phyloP scores from a whole-genome alignment of 2,797 vertebrate species.

The Crypturellus tataupa region DNA sequence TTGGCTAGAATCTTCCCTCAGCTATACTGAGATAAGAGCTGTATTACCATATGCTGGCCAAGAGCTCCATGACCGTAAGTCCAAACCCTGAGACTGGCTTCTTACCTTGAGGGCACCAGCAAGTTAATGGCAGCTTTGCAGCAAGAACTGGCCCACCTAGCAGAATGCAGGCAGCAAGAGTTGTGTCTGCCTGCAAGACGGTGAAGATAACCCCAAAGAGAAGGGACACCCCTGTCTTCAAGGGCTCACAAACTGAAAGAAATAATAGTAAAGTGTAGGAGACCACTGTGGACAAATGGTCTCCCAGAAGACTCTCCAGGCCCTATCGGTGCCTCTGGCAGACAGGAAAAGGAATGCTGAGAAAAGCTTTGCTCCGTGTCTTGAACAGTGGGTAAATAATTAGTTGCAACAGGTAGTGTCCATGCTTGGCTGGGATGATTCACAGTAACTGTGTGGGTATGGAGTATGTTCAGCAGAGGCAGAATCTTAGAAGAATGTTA shows the following conservation, averaged over 20 bases:
- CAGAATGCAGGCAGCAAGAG: background rate
- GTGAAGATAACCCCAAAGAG: background rate
- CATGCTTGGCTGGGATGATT: background rate
- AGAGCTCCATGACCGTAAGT: background rate
- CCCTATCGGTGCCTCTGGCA: background rate
- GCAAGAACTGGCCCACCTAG: background rate
- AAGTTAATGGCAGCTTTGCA: slow-evolving; percentile 4
- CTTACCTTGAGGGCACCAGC: background rate
- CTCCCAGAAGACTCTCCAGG: background rate
- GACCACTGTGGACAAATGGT: background rate
- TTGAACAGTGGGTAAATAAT: background rate
- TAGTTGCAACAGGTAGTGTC: background rate
- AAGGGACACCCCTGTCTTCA: background rate
- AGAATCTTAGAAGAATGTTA: background rate
- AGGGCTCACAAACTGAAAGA: background rate
- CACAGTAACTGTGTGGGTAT: background rate
- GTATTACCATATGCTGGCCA: background rate
- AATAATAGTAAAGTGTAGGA: background rate
- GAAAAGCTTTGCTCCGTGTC: background rate
- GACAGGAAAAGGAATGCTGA: background rate
- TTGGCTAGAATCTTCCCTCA: background rate
- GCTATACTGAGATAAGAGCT: background rate
- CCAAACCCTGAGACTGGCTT: background rate
- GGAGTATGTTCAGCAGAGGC: background rate
- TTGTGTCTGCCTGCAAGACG: background rate